Evolutionary conservation across 2,888 invertebrate species (phyloP).

Genomic region (Rhodophaea formosa): DNA sequence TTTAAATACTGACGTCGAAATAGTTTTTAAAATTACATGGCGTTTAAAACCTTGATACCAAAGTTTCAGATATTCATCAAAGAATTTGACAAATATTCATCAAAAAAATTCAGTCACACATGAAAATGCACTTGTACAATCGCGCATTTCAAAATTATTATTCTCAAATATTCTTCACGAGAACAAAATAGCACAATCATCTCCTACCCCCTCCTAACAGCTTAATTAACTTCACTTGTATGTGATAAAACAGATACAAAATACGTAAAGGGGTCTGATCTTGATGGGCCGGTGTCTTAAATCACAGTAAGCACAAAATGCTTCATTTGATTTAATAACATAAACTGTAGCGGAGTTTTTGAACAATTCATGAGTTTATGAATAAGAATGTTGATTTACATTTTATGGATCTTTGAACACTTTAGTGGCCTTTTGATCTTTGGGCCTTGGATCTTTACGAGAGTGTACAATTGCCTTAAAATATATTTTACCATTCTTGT

Average conservation of each 20-base stretch:
- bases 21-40: too few relatives aligned
- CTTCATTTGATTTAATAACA: constrained; percentile 23
- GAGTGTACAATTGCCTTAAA: neutral
- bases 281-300: constrained; percentile 7
- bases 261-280: constrained; percentile 12
- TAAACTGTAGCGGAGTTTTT: constrained; percentile 7
- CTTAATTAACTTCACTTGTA: constrained; percentile 45
- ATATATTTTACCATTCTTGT: neutral
- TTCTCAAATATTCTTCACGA: constrained; percentile 54
- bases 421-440: too few relatives aligned
- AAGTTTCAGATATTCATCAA: neutral
- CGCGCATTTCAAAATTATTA: neutral
- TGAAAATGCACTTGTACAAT: constrained; percentile 7
- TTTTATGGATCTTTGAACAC: too few relatives aligned
- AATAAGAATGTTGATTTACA: too few relatives aligned
- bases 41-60: neutral
- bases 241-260: constrained; percentile 7
- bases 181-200: constrained; percentile 72
- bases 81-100: neutral
- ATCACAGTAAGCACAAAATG: constrained; percentile 24
- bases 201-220: constrained; percentile 61
- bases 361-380: neutral
- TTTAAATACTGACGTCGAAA: too few relatives aligned
- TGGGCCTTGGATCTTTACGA: too few relatives aligned
- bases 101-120: neutral